Evolutionary conservation across 2,888 invertebrate species (phyloP).

Genomic region (Plagiodera versicolora): DNA sequence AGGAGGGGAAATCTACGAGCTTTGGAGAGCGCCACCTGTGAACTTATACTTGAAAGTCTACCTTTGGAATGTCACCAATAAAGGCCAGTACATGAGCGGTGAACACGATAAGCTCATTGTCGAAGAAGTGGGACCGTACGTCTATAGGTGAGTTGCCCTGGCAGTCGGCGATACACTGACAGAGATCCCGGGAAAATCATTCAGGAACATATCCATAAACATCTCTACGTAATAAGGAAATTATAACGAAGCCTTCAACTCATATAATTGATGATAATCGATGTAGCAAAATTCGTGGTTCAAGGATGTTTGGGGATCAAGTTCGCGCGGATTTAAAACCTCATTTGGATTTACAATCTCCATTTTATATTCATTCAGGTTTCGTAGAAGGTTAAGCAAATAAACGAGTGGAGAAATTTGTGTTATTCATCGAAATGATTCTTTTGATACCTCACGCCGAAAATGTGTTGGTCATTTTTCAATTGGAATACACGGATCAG

Average conservation of each 20-base stretch:
- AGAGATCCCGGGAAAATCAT: too few relatives aligned
- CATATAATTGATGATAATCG: too few relatives aligned
- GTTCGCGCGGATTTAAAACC: not conserved
- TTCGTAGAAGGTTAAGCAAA: not conserved
- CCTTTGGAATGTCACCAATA: slow-evolving; percentile 83
- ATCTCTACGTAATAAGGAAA: too few relatives aligned
- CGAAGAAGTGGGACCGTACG: slow-evolving; percentile 82
- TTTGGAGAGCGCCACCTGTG: slow-evolving; percentile 81
- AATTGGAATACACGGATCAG: too few relatives aligned
- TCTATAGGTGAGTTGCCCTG: slow-evolving; percentile 83
- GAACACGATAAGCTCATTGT: slow-evolving; percentile 68
- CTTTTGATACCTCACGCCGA: not conserved
- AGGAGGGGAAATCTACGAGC: slow-evolving; percentile 79
- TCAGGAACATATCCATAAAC: too few relatives aligned
- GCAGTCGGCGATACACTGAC: too few relatives aligned
- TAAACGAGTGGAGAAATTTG: too few relatives aligned
- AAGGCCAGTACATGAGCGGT: slow-evolving; percentile 74
- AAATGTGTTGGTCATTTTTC: too few relatives aligned
- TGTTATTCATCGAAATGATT: not conserved
- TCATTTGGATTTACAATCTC: not conserved
- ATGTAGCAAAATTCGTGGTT: not conserved
- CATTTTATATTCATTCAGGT: not conserved
- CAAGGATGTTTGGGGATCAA: not conserved
- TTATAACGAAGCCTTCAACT: too few relatives aligned
- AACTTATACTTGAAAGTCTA: slow-evolving; percentile 76